A percentile compares a stretch with the other conserved stretches of the same genome.
These are phyloP conservation scores for Cantharis rufa DNA, from an alignment of 2,888 invertebrate species.

Conservation along the genomic window DNA sequence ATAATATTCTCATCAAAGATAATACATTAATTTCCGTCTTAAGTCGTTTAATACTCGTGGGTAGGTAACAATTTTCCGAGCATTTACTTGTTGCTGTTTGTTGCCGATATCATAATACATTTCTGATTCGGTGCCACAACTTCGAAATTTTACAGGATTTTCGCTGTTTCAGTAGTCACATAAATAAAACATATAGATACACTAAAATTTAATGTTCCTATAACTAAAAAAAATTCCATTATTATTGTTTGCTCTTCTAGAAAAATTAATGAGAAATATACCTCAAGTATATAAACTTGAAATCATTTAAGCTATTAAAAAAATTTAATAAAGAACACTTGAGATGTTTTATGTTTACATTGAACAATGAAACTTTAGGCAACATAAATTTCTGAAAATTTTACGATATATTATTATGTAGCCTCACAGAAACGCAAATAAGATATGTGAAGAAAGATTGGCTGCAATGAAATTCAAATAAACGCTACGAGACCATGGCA, in stretches of 20 bases:
- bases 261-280: no score
- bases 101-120: background rate
- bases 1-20: background rate
- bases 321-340: no score
- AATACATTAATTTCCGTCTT: background rate
- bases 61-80: background rate
- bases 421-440: background rate
- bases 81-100: background rate
- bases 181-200: background rate
- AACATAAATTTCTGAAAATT: background rate
- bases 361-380: background rate
- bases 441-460: background rate
- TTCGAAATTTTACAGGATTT: background rate
- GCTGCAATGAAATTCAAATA: background rate
- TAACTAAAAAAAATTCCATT: no score
- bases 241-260: no score
- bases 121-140: background rate
- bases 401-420: background rate
- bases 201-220: background rate
- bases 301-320: no score
- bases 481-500: background rate
- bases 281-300: no score
- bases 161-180: background rate
- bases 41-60: background rate
- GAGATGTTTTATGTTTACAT: background rate